phyloP scores from a whole-genome alignment of 2,888 invertebrate species.

The Lithophane ornitopus region DNA sequence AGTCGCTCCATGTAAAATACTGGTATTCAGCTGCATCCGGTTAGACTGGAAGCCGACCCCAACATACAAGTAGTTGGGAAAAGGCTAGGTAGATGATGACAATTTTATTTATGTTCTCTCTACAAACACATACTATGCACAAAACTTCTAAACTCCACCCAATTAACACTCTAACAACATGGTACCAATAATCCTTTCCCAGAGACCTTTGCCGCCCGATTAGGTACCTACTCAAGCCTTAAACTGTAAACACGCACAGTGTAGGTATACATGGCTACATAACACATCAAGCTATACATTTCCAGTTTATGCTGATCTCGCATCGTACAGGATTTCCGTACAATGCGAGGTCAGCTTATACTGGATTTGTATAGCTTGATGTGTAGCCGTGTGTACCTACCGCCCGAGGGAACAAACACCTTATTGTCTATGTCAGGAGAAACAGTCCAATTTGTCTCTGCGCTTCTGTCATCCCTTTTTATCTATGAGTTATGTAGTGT shows the following conservation, averaged over 20 bases:
- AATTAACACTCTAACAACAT: constrained; percentile 39
- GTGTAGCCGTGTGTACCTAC: constrained; percentile 9
- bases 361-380: too few species aligned
- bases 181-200: constrained; percentile 51
- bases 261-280: constrained; percentile 4
- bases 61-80: too few species aligned
- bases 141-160: constrained; percentile 15
- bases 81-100: too few species aligned
- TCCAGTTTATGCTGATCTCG: too few species aligned
- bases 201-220: constrained; percentile 66
- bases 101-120: too few species aligned
- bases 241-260: constrained; percentile 69
- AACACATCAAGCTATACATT: too few species aligned
- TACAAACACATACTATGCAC: too few species aligned
- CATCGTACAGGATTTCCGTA: too few species aligned
- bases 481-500: constrained; percentile 73
- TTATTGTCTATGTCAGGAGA: constrained; percentile 80
- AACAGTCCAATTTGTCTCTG: constrained; percentile 81
- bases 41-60: too few species aligned
- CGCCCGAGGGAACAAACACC: constrained; percentile 70
- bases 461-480: constrained; percentile 78
- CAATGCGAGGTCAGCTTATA: too few species aligned
- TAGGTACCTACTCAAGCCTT: constrained; percentile 77
- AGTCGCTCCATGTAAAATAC: too few species aligned
- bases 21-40: too few species aligned